Conservation (phyloP, 2,888 invertebrate species). For the Spicauda simplicius region DNA sequence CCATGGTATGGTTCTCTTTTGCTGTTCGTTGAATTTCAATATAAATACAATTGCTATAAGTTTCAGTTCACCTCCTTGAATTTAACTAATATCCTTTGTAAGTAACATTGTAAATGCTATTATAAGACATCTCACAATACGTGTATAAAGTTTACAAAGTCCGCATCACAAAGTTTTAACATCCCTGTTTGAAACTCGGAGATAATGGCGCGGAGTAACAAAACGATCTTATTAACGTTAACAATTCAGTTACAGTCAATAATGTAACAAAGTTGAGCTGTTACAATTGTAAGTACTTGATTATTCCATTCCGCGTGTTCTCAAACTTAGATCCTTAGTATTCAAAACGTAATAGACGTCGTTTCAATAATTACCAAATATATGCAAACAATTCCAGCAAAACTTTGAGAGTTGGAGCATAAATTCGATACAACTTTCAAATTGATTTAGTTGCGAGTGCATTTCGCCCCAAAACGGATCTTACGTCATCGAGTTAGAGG, state of each 20-base stretch:
- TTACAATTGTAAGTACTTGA: constrained; percentile 30
- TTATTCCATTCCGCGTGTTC: constrained; percentile 39
- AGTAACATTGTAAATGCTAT: neutral
- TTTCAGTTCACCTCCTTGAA: no score
- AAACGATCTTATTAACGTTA: constrained; percentile 33
- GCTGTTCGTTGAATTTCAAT: no score
- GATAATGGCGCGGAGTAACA: constrained; percentile 13
- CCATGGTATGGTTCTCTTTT: no score
- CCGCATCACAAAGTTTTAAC: constrained; percentile 19
- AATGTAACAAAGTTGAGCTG: constrained; percentile 29
- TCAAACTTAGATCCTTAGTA: constrained; percentile 41
- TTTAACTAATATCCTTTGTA: neutral
- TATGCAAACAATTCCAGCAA: constrained; percentile 46
- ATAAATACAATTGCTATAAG: no score
- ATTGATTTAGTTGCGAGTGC: constrained; percentile 52
- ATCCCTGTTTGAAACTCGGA: constrained; percentile 21
- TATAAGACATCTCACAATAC: neutral
- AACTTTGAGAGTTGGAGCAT: constrained; percentile 44
- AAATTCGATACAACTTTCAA: constrained; percentile 50
- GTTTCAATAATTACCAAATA: constrained; percentile 52
- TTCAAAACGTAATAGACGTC: constrained; percentile 44
- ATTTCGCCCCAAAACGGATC: constrained; percentile 45
- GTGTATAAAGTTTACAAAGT: constrained; percentile 9
- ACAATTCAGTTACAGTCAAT: constrained; percentile 29
- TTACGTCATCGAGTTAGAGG: constrained; percentile 45